Percentiles rank a stretch among this genome's conserved stretches.
phyloP scores from a whole-genome alignment of 1,140 invertebrate species.

The Pogonomyrmex barbatus region DNA sequence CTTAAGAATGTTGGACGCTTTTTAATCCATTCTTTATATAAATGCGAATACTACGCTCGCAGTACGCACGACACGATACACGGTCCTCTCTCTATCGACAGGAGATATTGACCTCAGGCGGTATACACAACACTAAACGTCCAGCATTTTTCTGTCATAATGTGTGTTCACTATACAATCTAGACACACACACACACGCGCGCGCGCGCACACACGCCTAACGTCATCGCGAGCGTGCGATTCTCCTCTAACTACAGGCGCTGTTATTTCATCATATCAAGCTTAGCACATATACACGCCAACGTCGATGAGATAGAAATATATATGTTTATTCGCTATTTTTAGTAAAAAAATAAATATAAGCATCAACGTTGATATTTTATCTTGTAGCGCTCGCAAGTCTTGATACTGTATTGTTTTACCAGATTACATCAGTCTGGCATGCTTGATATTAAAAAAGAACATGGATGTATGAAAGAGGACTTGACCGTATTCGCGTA shows the following conservation, averaged over 20 bases:
- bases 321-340: not conserved
- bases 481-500: not conserved
- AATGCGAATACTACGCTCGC: conserved; percentile 26
- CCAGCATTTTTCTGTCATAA: conserved; percentile 29
- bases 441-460: not conserved
- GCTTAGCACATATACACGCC: conserved; percentile 28
- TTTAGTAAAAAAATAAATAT: conserved; percentile 24
- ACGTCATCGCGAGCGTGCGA: conserved; percentile 40
- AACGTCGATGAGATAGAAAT: not conserved
- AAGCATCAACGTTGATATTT: not conserved
- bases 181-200: not conserved
- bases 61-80: conserved; percentile 9
- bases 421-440: not conserved
- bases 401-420: not conserved
- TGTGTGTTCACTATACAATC: conserved; percentile 26
- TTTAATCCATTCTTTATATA: conserved; percentile 60
- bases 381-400: not conserved
- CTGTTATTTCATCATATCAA: conserved; percentile 62
- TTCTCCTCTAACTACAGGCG: conserved; percentile 48
- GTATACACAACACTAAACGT: conserved; percentile 24
- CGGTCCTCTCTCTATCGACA: conserved; percentile 64
- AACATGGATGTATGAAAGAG: conserved; percentile 3
- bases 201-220: not conserved
- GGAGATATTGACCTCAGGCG: conserved; percentile 74
- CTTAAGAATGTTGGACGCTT: conserved; percentile 44